Evolutionary conservation across 1,140 invertebrate species (phyloP), one percentile per base, ranked within the genome.

Genomic region (Drosophila ficusphila): DNA sequence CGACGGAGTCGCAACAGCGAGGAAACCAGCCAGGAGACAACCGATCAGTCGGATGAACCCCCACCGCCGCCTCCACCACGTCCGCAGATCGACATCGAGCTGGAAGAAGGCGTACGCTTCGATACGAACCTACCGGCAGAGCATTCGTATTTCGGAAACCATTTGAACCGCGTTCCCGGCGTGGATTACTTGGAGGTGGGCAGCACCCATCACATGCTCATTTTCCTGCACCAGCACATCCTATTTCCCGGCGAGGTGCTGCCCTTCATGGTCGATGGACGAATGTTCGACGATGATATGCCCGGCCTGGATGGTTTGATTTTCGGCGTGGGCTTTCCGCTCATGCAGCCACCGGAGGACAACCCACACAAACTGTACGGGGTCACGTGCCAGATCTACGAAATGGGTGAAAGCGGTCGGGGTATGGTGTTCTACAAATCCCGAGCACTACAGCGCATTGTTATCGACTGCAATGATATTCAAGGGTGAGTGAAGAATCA

Each of bases 231-330:
- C 41, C 92, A 94, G 34, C 93, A 93, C 34, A 92, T 95, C 21
- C 92, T 96, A 29, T 94, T 96, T 56, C 96, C 96, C 19, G 95
- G 95, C 5, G 95, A 96, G 90, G 95, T 94, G 18, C 89, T 96
- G 21, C 96, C 96, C 1, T 92, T 96, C 16, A 94, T 94, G 64
- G 92, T 95, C n/a, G 94, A 89, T 4, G 83, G 75, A n/a, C 78
- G 51, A 31, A 76, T 91, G 9, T 90, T 90, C 8, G 79, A 86
- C 11, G 72, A 78, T 0, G 81, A 89, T 23, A 68, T 78, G 41
- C 39, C 68, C 12, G 82, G 82, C 16, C 74, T 68, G 9, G 82
- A 88, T 62, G 90, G 90, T 2, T 36, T 90, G 1, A 79, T 90
- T 0, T 91, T 91, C 57, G 90, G 79, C 5, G 71, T 91, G 2